phyloP scores from a whole-genome alignment of 2,113 vertebrate genomes.

The human region DNA sequence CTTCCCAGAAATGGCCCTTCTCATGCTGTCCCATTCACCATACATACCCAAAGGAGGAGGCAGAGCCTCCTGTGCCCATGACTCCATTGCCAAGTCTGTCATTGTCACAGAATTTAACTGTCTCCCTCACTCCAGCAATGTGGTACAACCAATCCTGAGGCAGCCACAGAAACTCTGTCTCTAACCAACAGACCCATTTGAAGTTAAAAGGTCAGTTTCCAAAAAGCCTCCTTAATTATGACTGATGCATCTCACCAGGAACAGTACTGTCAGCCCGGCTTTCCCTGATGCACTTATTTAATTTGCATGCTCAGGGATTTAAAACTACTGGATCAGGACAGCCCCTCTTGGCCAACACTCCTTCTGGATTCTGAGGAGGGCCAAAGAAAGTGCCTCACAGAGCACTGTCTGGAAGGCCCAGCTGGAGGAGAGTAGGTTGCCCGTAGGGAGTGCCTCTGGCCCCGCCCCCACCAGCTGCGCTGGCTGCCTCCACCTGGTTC shows the following conservation, averaged over 20 bases:
- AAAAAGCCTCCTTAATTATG: constrained; percentile 42
- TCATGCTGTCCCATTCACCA: not conserved
- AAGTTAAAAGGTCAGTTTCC: constrained; percentile 71
- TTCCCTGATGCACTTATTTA: not conserved
- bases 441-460: not conserved
- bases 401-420: not conserved
- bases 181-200: constrained; percentile 18
- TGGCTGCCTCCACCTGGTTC: not conserved
- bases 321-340: not conserved
- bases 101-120: constrained; percentile 61
- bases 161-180: constrained; percentile 68
- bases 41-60: not conserved
- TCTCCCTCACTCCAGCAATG: constrained; percentile 21
- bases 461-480: not conserved
- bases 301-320: not conserved
- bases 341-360: not conserved
- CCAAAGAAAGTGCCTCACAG: not conserved
- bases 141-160: constrained; percentile 7
- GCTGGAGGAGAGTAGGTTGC: not conserved
- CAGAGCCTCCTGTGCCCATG: not conserved
- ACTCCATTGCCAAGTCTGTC: constrained; percentile 47
- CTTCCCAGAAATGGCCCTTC: not conserved
- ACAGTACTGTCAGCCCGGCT: constrained; percentile 30
- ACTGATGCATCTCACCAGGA: not conserved
- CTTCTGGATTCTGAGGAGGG: not conserved